phyloP scores from a whole-genome alignment of 2,797 vertebrate species.

The Hemibagrus guttatus region DNA sequence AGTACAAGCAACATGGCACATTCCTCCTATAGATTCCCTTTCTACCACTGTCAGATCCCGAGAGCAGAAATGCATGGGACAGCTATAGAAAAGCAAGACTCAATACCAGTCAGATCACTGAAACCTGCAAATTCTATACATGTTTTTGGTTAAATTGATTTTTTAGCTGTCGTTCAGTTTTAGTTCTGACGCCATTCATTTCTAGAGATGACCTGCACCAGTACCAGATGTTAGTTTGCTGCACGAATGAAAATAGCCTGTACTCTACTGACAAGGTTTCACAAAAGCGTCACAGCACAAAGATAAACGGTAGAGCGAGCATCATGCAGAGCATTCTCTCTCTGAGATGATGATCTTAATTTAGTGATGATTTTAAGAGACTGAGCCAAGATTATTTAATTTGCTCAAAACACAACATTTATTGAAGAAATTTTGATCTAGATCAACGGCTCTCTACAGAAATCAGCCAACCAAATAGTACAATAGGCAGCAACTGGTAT shows the following conservation, averaged over 20 bases:
- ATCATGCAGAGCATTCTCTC: background rate
- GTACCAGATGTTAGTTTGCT: background rate
- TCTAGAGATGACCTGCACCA: background rate
- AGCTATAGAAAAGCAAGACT: background rate
- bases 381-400: background rate
- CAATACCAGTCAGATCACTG: background rate
- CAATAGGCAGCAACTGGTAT: background rate
- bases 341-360: no score
- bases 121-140: background rate
- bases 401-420: no score
- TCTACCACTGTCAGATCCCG: background rate
- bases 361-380: background rate
- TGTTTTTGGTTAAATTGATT: background rate
- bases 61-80: background rate
- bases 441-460: background rate
- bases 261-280: background rate
- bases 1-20: background rate
- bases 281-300: background rate
- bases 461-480: background rate
- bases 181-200: background rate
- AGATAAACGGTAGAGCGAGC: background rate
- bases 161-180: background rate
- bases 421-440: background rate
- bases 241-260: background rate
- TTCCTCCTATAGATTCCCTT: background rate